Evolutionary conservation across 2,797 vertebrate genomes (phyloP).

Genomic region (Pipistrellus nathusii): DNA sequence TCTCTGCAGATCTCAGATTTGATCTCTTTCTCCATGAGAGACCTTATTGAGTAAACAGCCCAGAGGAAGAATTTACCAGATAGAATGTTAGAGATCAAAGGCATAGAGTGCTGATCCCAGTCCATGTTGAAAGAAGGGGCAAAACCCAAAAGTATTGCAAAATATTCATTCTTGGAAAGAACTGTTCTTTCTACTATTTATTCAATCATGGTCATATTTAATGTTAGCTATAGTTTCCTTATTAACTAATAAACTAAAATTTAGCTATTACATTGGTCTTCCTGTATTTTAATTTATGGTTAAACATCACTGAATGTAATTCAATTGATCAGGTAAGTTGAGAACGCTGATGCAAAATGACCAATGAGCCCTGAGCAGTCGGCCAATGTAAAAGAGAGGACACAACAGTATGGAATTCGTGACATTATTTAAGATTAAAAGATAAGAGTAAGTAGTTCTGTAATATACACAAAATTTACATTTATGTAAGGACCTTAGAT

Average conservation of each 20-base stretch:
- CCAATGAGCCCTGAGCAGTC: neutral
- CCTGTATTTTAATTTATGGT: neutral
- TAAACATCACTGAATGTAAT: neutral
- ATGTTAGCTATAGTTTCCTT: neutral
- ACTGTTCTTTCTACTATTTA: neutral
- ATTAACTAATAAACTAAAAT: neutral
- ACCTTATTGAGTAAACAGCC: neutral
- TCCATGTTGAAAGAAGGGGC: neutral
- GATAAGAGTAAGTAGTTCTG: neutral
- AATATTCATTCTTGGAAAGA: neutral
- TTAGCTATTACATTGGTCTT: neutral
- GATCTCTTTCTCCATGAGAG: neutral
- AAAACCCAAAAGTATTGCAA: neutral
- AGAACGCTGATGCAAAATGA: neutral
- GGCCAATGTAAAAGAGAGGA: neutral
- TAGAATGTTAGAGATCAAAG: neutral
- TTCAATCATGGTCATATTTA: neutral
- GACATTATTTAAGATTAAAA: neutral
- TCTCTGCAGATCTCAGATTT: neutral
- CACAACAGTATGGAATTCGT: neutral
- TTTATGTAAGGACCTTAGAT: neutral
- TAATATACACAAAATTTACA: neutral
- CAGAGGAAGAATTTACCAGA: neutral
- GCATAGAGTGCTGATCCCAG: neutral
- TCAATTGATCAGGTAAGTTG: neutral